Evolutionary conservation across 2,888 invertebrate genomes (phyloP), one percentile per base, ranked within the genome.

Genomic region (Gnatocerus cornutus): DNA sequence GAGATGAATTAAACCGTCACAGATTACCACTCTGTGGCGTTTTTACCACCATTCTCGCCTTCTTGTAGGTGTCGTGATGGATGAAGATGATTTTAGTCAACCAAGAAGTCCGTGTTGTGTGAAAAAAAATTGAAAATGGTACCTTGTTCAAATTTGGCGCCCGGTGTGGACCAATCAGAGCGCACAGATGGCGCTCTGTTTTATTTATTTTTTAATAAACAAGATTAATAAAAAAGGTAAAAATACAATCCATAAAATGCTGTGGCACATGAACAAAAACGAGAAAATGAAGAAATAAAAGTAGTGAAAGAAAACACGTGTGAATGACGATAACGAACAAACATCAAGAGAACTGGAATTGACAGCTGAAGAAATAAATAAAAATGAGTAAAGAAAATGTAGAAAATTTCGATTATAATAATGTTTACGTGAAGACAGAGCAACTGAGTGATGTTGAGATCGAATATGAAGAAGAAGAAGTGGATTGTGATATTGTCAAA

Each of bases 121-220:
- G 21, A 21, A 21, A 21, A 21, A 21, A 33, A 33, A 33, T 33
- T 4, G 6, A 33, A 33, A 33, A 7, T 7, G 29, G 29, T 29
- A 29, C 29, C 6, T 7, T 33, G 33, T 53, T 53, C 12, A n/a
- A 53, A 53, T n/a, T 33, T 33, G 21, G 21, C 61, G 48, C 50
- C 7, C 7, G 12, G 29, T 1, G 16, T 48, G 29, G 14, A 7
- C 59, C 59, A 59, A 59, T 59, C 46, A 29, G 5, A 13, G 5
- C 8, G 4, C 0, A 53, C 10, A 63, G 63, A 63, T 52, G 63
- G 52, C 63, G 53, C 53, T 53, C n/a, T 8, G 10, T 8, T 63
- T 63, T 63, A 63, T 63, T 63, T 63, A 63, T 63, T 63, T 63
- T 63, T 63, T 53, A 62, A 62, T 62, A 62, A 62, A 62, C 62